A percentile compares a stretch with the other conserved stretches of the same genome.
Conservation (phyloP, 2,888 invertebrate genomes). For the Heliconius erato region DNA sequence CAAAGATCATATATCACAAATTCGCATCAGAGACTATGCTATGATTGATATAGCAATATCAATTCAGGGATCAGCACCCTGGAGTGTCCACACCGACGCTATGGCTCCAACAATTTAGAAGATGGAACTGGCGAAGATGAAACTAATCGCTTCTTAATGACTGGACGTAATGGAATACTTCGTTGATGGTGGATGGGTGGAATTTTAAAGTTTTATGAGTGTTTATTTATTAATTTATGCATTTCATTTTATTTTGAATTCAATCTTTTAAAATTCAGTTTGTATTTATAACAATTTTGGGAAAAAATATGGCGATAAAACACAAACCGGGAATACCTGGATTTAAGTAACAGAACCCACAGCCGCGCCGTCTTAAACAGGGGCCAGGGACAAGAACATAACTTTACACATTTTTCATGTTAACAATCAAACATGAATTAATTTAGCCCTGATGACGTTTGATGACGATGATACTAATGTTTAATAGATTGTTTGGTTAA, state of each 20-base stretch:
- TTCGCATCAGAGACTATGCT: neutral
- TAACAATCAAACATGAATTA: too few relatives aligned
- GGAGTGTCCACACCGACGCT: slow-evolving; percentile 15
- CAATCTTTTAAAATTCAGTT: too few relatives aligned
- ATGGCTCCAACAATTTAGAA: slow-evolving; percentile 35
- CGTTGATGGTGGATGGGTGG: neutral
- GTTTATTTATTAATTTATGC: neutral
- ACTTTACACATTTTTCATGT: too few relatives aligned
- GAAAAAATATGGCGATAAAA: too few relatives aligned
- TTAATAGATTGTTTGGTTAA: too few relatives aligned
- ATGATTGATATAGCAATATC: slow-evolving; percentile 34
- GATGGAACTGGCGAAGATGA: slow-evolving; percentile 23
- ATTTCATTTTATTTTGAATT: neutral
- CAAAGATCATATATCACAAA: neutral
- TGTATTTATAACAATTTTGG: too few relatives aligned
- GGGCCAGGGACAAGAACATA: too few relatives aligned
- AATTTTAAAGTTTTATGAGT: neutral
- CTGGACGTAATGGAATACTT: slow-evolving; percentile 14
- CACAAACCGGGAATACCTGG: too few relatives aligned
- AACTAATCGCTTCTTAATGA: slow-evolving; percentile 42
- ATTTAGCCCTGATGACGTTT: too few relatives aligned
- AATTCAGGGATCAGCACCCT: slow-evolving; percentile 26
- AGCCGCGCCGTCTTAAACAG: too few relatives aligned
- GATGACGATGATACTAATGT: too few relatives aligned
- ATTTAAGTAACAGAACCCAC: too few relatives aligned